Base-by-base conservation (phyloP, 2,888 invertebrate genomes). In the Napeogenes inachia region DNA sequence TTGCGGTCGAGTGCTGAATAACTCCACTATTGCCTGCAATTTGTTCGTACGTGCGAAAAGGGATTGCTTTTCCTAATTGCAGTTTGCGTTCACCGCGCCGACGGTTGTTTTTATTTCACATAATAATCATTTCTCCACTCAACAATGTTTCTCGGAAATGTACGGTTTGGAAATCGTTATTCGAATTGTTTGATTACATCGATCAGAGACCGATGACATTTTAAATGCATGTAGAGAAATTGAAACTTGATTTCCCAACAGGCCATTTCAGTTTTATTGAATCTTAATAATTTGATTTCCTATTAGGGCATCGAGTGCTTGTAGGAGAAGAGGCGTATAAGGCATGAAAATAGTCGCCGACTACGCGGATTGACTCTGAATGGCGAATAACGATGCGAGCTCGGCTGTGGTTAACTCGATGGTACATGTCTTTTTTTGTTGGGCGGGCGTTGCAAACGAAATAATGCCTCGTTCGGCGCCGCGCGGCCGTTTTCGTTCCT, bases 401-500 rank as follows among this genome's bases (percentile, higher is more conserved):
- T 70, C 72, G 71, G 68, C 64, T 67, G 62, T 66, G 82, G 80
- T 81, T 81, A 79, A 84, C 82, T 79, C 75, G 79, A 77, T 69
- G 74, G 78, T 80, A 83, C 83, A 81, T 70, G 75, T 81, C 73
- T 76, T 42, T 85, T 86, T 86, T 87, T 85, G 77, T 82, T 75
- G 67, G 73, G 66, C 76, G 76, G 78, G 80, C 81, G 80, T 82
- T 82, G 85, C 82, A 75, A 84, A 85, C 85, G 78, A 86, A 87
- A 88, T 86, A 80, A 87, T 82, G 79, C 76, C 79, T 77, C 77
- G 81, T 80, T 75, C 84, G 89, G 88, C 89, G 89, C 88, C 89
- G 87, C 79, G 80, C 87, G 82, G 87, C 84, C 86, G 86, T 80
- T 70, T 74, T 71, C 65, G 78, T 81, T 89, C 83, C 59, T 89